Evolutionary conservation across 2,888 invertebrate genomes (phyloP).

Genomic region (Toxonevra muliebris): DNA sequence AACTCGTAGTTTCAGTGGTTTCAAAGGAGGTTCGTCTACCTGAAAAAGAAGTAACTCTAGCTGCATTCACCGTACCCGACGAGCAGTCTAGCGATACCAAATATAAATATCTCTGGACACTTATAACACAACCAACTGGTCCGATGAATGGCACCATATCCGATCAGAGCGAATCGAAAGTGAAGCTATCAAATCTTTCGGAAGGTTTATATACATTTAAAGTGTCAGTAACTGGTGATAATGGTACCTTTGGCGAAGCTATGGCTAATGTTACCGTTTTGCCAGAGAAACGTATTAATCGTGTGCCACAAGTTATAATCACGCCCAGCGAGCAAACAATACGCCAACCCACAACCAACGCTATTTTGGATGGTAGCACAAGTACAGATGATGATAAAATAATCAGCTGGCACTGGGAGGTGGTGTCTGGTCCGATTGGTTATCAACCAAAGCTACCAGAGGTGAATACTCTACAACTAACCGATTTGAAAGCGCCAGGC

Average conservation of each 20-base stretch:
- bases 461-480: conserved; percentile 83
- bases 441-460: conserved; percentile 84
- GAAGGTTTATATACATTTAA: conserved; percentile 91
- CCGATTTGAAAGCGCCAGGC: conserved; percentile 85
- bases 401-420: conserved; percentile 90
- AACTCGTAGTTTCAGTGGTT: conserved; percentile 77
- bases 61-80: conserved; percentile 82
- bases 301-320: conserved; percentile 84
- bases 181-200: conserved; percentile 83
- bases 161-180: conserved; percentile 83
- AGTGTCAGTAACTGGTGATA: conserved; percentile 79
- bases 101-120: conserved; percentile 89
- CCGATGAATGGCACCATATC: conserved; percentile 79
- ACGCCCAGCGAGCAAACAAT: conserved; percentile 87
- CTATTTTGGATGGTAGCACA: conserved; percentile 87
- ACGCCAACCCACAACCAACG: conserved; percentile 87
- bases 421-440: conserved; percentile 86
- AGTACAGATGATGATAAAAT: conserved; percentile 86
- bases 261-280: conserved; percentile 90
- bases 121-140: conserved; percentile 85
- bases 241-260: conserved; percentile 80
- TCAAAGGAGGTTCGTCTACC: conserved; percentile 84
- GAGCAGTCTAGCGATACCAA: conserved; percentile 76
- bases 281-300: conserved; percentile 84
- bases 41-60: conserved; percentile 83